These are phyloP conservation scores for Ramphastos sulfuratus DNA, from an alignment of 2,113 vertebrate species.

Conservation along the genomic window DNA sequence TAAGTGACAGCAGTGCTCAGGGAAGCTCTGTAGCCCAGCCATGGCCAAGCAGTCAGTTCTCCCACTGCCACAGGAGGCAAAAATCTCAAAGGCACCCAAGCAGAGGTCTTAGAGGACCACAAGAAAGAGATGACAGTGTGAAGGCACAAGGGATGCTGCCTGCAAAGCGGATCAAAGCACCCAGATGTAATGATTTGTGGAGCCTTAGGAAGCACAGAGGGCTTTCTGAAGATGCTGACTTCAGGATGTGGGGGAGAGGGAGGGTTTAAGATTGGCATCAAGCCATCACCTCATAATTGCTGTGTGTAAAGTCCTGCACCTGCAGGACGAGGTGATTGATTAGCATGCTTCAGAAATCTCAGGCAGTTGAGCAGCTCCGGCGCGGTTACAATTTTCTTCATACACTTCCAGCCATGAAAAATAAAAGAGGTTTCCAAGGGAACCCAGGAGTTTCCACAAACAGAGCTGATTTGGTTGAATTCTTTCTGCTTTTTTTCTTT, in stretches of 20 bases:
- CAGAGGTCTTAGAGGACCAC: background rate
- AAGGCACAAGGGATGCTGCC: background rate
- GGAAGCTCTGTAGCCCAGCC: background rate
- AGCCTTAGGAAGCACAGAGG: background rate
- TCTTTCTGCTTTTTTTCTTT: background rate
- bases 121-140: background rate
- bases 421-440: constrained; percentile 34
- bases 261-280: background rate
- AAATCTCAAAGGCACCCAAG: background rate
- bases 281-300: constrained; percentile 15
- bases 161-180: background rate
- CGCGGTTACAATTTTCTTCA: background rate
- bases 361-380: background rate
- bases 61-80: background rate
- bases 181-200: background rate
- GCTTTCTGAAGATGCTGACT: constrained; percentile 42
- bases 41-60: accelerated
- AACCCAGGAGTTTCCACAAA: constrained; percentile 33
- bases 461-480: constrained; percentile 9
- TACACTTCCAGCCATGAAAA: constrained; percentile 15
- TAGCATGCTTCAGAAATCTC: constrained; percentile 38
- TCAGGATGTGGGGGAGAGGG: background rate
- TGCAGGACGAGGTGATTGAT: constrained; percentile 60
- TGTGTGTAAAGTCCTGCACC: constrained; percentile 60
- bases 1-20: background rate